phyloP scores from a whole-genome alignment of 2,797 vertebrate genomes.

The Rhinatrema bivittatum region DNA sequence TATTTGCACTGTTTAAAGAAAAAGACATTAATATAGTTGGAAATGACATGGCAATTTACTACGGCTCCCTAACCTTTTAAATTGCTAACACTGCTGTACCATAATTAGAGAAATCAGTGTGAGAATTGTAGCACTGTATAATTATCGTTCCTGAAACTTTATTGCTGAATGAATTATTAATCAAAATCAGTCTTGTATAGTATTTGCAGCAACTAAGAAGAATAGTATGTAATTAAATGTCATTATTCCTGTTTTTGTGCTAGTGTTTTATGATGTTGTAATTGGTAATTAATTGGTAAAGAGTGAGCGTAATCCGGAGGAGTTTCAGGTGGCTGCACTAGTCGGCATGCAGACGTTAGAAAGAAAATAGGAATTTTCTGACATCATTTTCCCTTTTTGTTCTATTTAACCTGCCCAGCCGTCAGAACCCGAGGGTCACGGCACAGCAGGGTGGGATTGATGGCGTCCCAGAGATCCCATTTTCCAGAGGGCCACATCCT shows the following conservation, averaged over 20 bases:
- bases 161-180: conserved; percentile 77
- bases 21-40: conserved; percentile 52
- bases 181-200: conserved; percentile 71
- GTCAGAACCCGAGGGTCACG: too few relatives aligned
- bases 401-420: too few relatives aligned
- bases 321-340: conserved; percentile 56
- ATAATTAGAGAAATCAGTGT: conserved; percentile 72
- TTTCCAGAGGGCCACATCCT: too few relatives aligned
- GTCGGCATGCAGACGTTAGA: conserved; percentile 51
- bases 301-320: conserved; percentile 50
- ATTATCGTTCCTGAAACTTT: conserved; percentile 71
- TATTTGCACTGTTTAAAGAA: conserved; percentile 49
- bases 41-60: conserved; percentile 70
- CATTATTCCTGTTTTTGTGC: conserved; percentile 66
- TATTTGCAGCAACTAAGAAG: conserved; percentile 65
- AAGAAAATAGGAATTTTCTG: too few relatives aligned
- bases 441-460: too few relatives aligned
- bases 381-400: too few relatives aligned
- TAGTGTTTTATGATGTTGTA: conserved; percentile 68
- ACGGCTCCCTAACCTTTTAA: conserved; percentile 66
- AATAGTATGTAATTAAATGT: conserved; percentile 72
- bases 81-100: conserved; percentile 70
- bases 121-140: conserved; percentile 69
- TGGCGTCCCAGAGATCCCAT: too few relatives aligned
- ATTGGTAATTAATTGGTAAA: conserved; percentile 73